phyloP scores from a whole-genome alignment of 2,113 vertebrate genomes.

The Sisor rabdophorus region DNA sequence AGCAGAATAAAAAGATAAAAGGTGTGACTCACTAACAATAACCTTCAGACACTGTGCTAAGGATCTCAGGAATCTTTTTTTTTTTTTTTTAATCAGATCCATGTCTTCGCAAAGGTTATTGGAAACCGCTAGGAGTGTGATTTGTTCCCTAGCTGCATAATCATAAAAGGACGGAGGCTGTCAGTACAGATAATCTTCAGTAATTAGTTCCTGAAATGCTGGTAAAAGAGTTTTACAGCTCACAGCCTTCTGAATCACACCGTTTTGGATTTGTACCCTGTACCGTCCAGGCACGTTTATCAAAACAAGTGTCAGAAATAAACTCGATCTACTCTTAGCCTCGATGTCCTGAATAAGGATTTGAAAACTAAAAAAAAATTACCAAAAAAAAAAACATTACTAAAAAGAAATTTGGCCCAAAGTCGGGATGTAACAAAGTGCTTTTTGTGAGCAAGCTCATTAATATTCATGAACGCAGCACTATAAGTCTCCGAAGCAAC shows the following conservation, averaged over 20 bases:
- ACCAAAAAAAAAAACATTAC: neutral
- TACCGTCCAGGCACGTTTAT: neutral
- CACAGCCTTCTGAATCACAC: conserved; percentile 17
- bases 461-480: conserved; percentile 28
- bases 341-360: too few species aligned
- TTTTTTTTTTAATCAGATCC: conserved; percentile 11
- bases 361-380: too few species aligned
- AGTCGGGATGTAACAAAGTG: conserved; percentile 12
- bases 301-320: conserved; percentile 6
- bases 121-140: conserved; percentile 13
- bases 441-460: neutral
- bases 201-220: conserved; percentile 36
- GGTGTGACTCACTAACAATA: neutral
- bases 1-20: conserved; percentile 10
- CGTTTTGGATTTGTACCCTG: conserved; percentile 6
- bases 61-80: conserved; percentile 15
- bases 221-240: conserved; percentile 26
- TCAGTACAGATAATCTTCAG: conserved; percentile 39
- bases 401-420: conserved; percentile 22
- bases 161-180: conserved; percentile 26
- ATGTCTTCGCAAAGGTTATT: conserved; percentile 30
- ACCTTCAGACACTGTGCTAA: conserved; percentile 21
- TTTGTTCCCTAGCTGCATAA: conserved; percentile 39
- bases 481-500: conserved; percentile 15
- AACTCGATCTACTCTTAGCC: conserved; percentile 17